These are phyloP conservation scores for Eleutherodactylus coqui DNA, from an alignment of 2,797 vertebrate genomes.

Conservation along the genomic window DNA sequence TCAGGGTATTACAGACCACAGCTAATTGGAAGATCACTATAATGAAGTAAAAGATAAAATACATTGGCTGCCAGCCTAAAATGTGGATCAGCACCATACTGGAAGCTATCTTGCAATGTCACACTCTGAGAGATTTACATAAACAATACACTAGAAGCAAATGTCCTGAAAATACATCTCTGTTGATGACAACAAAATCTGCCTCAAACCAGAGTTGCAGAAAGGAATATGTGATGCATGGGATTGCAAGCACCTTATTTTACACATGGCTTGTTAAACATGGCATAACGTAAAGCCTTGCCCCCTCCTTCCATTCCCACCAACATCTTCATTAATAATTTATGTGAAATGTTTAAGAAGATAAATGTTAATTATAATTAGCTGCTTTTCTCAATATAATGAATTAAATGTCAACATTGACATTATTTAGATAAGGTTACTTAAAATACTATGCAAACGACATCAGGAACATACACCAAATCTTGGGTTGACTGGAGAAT, in stretches of 20 bases:
- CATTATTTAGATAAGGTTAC: not conserved
- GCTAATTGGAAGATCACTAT: constrained; percentile 99
- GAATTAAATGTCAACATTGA: not conserved
- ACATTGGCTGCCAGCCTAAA: constrained; percentile 99
- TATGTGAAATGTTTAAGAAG: not conserved
- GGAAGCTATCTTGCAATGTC: constrained; percentile 99
- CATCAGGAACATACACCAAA: not conserved
- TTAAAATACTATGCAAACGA: not conserved
- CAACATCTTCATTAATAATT: constrained; percentile 5
- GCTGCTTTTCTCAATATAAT: not conserved
- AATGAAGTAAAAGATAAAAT: constrained; percentile 99
- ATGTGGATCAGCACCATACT: constrained; percentile 97
- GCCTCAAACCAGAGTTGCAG: constrained; percentile 83
- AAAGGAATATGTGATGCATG: constrained; percentile 67
- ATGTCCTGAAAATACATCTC: constrained; percentile 92
- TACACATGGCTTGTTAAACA: constrained; percentile 26
- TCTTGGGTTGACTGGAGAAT: not conserved
- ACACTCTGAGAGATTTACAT: constrained; percentile 99
- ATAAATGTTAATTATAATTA: not conserved
- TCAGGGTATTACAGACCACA: constrained; percentile 96
- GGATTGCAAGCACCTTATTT: constrained; percentile 49
- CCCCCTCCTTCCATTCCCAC: not conserved
- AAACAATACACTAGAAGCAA: constrained; percentile 96
- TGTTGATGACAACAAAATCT: constrained; percentile 90
- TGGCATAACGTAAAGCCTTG: not conserved